phyloP scores from a whole-genome alignment of 2,797 vertebrate species.

The Pipistrellus nathusii region DNA sequence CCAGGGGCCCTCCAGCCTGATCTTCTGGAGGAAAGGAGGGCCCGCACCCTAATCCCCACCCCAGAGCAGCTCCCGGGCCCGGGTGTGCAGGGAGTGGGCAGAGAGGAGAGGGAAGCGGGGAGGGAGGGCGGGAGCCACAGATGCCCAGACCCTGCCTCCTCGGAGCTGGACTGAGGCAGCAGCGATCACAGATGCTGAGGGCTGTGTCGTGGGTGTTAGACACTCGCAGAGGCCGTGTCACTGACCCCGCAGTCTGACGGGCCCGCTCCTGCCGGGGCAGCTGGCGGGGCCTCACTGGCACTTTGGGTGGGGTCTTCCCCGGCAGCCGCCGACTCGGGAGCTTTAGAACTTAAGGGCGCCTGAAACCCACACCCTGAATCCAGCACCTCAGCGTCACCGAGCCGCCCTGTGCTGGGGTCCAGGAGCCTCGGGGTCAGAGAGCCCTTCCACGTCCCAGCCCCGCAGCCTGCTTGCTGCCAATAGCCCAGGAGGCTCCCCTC shows the following conservation, averaged over 20 bases:
- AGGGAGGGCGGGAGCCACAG: not conserved
- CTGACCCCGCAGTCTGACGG: fast-evolving
- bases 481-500: not conserved
- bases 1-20: not conserved
- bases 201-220: fast-evolving
- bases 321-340: not conserved
- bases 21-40: not conserved
- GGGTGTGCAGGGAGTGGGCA: not conserved
- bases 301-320: not conserved
- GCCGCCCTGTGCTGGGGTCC: fast-evolving
- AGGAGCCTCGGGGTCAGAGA: fast-evolving
- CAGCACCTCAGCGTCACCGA: not conserved
- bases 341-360: not conserved
- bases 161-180: not conserved
- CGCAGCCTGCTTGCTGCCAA: not conserved
- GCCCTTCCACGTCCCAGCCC: fast-evolving
- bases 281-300: not conserved
- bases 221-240: fast-evolving
- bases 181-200: fast-evolving
- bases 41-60: not conserved
- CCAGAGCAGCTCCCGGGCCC: fast-evolving
- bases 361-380: not conserved
- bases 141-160: not conserved
- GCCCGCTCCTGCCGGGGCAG: not conserved
- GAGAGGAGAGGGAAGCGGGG: not conserved